Conservation (phyloP, 2,113 vertebrate genomes). For the Megalops atlanticus region DNA sequence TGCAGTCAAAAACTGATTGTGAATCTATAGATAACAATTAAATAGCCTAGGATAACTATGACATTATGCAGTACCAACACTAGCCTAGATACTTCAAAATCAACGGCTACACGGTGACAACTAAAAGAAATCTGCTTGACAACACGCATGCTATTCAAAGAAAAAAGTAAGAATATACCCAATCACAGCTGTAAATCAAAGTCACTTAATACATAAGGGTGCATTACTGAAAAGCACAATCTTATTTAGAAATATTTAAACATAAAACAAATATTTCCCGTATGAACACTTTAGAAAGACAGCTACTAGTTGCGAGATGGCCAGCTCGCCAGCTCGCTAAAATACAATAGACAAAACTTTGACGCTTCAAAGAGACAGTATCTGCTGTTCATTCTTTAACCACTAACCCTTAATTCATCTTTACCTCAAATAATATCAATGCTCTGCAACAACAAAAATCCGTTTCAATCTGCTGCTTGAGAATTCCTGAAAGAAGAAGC, state of each 20-base stretch:
- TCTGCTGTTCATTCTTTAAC: background rate
- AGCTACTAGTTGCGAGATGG: background rate
- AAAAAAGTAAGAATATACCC: too few relatives aligned
- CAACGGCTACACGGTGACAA: too few relatives aligned
- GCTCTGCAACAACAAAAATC: background rate
- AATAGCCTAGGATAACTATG: too few relatives aligned
- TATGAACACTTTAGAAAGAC: background rate
- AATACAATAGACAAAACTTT: conserved; percentile 26
- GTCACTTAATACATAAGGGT: too few relatives aligned
- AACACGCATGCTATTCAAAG: too few relatives aligned
- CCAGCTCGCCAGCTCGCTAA: background rate
- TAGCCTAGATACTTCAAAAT: background rate
- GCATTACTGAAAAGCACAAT: background rate
- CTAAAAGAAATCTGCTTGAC: too few relatives aligned
- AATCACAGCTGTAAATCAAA: too few relatives aligned
- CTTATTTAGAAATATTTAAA: background rate
- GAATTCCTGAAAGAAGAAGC: background rate
- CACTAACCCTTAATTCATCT: background rate
- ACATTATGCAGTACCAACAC: too few relatives aligned
- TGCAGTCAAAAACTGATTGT: too few relatives aligned
- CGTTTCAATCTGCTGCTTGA: background rate
- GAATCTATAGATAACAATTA: too few relatives aligned
- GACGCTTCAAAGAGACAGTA: background rate
- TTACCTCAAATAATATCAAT: too few relatives aligned
- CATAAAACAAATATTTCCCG: background rate